Evolutionary conservation across 2,888 invertebrate genomes (phyloP), one percentile per base, ranked within the genome.

Genomic region (Bruchidius siliquastri): DNA sequence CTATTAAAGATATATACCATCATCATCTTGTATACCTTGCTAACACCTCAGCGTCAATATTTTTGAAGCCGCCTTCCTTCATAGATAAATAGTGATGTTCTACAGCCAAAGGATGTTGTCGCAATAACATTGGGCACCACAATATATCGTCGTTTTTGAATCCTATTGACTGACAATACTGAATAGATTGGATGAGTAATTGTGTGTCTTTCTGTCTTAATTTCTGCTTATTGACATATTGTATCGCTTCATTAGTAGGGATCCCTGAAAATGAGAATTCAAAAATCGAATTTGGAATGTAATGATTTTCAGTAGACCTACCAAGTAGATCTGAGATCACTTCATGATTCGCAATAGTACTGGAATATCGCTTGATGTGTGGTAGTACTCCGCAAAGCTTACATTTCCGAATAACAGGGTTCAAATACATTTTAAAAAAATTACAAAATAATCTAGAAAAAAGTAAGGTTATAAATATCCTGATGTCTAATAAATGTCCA

Each of bases 21-120:
- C n/a, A n/a, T n/a, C n/a, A n/a, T n/a, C n/a, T 26, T 79, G 75
- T 88, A 81, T 79, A 84, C 84, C 79, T 82, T 22, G 77, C 71
- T 73, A 85, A 76, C 66, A 81, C 71, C 68, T 72, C 30, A 4
- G 83, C 79, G 73, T 76, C 77, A 21, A 89, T 82, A 20, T 82
- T 76, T 0, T 80, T 75, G 77, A 91, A 91, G 20, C 90, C 90
- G 81, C 91, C 91, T 85, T 93, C 92, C 76, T 85, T 86, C 20
- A 93, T 84, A 69, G 91, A 89, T 80, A 88, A 87, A 75, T 89
- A 89, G 79, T 92, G 91, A 80, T 92, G 91, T 71, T 90, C 88
- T 80, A 92, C 83, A 32, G 89, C 88, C 22, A 89, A 85, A 0
- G 89, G 88, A 79, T 89, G 88, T 82, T 88, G 87, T 72, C 88